Base-by-base conservation (phyloP, 2,113 vertebrate species). In the Myotis yumanensis region DNA sequence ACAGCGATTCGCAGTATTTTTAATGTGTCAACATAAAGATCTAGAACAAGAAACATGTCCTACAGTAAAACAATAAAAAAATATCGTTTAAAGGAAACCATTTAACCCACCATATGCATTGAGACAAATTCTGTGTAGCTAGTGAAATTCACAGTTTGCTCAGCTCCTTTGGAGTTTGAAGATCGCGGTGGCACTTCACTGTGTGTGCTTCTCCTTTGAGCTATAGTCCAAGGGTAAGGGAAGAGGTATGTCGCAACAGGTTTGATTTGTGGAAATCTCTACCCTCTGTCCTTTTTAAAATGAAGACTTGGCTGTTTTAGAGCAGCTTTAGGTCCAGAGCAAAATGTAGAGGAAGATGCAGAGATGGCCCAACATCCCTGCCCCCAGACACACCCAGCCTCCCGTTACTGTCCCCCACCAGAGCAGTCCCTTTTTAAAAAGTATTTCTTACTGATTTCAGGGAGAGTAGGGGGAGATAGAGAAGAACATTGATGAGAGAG, bases 101-200 rank as follows among this genome's bases (percentile, higher is more conserved):
- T 14, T 96, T 90, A 77, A 35, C 96, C 93, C 92, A 94, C 71
- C 91, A 77, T 95, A 79, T 10, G 43, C 64, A 81, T 71, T 40
- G 90, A 94, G 72, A 95, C 72, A 96, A 96, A 96, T 40, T 91
- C 52, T 95, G 4, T 81, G 94, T 89, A 91, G 95, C 79, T 86
- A 64, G 85, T 81, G 92, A 97, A 89, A 97, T 98, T 97, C 84
- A 91, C 46, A 80, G 96, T 95, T 95, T 94, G 93, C 91, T 96
- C 0, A 0, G 76, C 80, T 95, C 76, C 94, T 97, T 92, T 93
- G 92, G 86, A 59, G 77, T 97, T 98, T 96, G 80, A 79, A 86
- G 69, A 51, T 96, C 86, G 7, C 62, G 57, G 28, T 68, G 79
- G n/a, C 64, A 79, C 37, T 91, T 95, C 66, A 23, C 80, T 80